Base-by-base conservation (phyloP, 2,113 vertebrate genomes). In the Acinonyx jubatus region DNA sequence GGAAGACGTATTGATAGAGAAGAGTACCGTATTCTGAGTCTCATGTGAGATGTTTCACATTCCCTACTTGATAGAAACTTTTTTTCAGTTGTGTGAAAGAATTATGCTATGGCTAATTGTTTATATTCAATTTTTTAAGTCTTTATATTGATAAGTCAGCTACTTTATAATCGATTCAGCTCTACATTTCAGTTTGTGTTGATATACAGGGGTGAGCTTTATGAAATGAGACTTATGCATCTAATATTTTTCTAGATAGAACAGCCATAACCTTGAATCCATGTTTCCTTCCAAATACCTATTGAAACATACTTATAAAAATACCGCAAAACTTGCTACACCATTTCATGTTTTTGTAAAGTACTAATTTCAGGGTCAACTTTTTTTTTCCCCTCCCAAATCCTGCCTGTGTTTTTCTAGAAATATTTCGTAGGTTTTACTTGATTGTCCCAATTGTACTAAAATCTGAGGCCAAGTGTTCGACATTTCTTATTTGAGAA, bases 61-160 rank as follows among this genome's bases (percentile, higher is more conserved):
- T 5, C 3, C 0, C 5, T 5, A 55, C 68, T 71, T 9, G 38
- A 1, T 38, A 23, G 38, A 14, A 76, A 65, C 1, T 31, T 4
- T 78, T 85, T 73, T 79, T 94, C 38, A 81, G 1, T 19, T 89
- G 7, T 61, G 27, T 21, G 11, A 68, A 96, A 83, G 4, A 87
- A 45, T 91, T 27, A 57, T 33, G 1, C 6, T 52, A 27, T 92
- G 1, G 55, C 3, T 80, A 9, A n/a, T 50, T 45, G 83, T 66
- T 79, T 76, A 18, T 38, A 63, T 65, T 69, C 27, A 55, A 0
- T 38, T 57, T 92, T 52, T 66, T 2, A 92, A 79, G 83, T 74
- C 18, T 61, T 50, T 61, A 41, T 74, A 63, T 69, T 31, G 1
- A 84, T 48, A 89, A 66, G 14, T 25, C 5, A 38, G 50, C 4